These are phyloP conservation scores for Chiroxiphia lanceolata DNA, from an alignment of 2,797 vertebrate genomes.

Conservation along the genomic window DNA sequence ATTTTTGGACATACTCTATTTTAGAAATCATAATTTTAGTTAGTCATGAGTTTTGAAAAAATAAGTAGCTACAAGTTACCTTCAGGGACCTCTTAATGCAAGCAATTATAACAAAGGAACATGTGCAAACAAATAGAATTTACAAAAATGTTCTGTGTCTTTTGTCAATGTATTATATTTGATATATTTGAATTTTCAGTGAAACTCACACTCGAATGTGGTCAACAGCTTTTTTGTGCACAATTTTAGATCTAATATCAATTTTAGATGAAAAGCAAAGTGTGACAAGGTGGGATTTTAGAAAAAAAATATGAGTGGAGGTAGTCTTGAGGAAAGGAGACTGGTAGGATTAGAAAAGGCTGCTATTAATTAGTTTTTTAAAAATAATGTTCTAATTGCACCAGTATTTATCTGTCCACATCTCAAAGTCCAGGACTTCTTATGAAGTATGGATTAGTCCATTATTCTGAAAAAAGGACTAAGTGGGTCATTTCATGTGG, in stretches of 20 bases:
- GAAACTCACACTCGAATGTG: not conserved
- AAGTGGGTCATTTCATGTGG: not conserved
- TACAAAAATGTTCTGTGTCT: not conserved
- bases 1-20: not conserved
- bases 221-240: not conserved
- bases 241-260: not conserved
- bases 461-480: not conserved
- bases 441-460: not conserved
- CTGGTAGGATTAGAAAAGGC: not conserved
- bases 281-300: not conserved
- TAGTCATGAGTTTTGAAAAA: not conserved
- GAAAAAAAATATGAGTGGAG: not conserved
- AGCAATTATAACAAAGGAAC: not conserved
- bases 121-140: not conserved
- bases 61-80: not conserved
- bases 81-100: not conserved
- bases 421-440: not conserved
- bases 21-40: not conserved
- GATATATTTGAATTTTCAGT: not conserved
- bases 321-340: not conserved
- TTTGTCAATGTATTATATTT: not conserved
- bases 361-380: not conserved
- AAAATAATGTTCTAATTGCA: not conserved
- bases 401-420: not conserved
- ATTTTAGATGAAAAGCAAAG: not conserved